Evolutionary conservation across 2,888 invertebrate species (phyloP).

Genomic region (Leucozona laternaria): DNA sequence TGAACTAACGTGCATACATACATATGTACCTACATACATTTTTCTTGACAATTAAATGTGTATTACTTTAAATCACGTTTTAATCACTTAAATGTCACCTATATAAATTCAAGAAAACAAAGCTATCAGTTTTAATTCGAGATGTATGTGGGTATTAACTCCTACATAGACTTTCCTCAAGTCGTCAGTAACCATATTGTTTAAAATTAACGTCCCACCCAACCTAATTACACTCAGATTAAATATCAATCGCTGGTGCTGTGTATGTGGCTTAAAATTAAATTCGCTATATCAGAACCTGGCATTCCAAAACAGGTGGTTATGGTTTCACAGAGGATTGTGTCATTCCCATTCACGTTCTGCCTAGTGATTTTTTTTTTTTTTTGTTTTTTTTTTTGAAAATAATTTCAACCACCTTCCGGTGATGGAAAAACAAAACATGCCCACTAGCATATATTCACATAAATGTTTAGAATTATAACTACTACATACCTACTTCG

Average conservation of each 20-base stretch:
- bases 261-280: constrained; percentile 5
- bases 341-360: constrained; percentile 39
- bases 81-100: neutral
- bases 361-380: constrained; percentile 47
- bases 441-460: constrained; percentile 49
- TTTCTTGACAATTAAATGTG: neutral
- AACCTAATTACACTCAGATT: constrained; percentile 33
- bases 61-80: constrained; percentile 21
- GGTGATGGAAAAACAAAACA: constrained; percentile 47
- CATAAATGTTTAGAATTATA: constrained; percentile 13
- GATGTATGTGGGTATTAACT: neutral
- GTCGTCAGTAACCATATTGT: neutral
- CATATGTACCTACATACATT: too few relatives aligned
- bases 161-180: neutral
- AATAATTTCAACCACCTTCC: constrained; percentile 55
- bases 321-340: constrained; percentile 25
- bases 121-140: neutral
- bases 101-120: neutral
- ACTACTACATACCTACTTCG: constrained; percentile 19
- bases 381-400: constrained; percentile 34
- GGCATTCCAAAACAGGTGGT: constrained; percentile 34
- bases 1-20: neutral
- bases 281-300: constrained; percentile 8
- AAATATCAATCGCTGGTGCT: constrained; percentile 30
- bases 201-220: constrained; percentile 16